Conservation (phyloP, 1,140 invertebrate species). For the Bombus sibiricus region DNA sequence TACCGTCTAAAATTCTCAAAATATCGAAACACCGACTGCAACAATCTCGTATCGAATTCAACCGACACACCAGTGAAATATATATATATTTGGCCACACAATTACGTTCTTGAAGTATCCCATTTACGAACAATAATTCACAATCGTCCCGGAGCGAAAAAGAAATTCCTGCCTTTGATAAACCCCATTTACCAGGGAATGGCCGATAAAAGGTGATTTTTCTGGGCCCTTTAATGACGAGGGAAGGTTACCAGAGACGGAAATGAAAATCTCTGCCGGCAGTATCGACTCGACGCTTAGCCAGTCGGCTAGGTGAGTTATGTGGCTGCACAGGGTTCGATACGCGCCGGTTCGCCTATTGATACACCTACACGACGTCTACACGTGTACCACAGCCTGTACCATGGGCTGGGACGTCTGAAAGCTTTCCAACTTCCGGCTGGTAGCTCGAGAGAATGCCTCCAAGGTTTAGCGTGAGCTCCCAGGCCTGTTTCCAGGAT, state of each 20-base stretch:
- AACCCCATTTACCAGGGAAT: constrained; percentile 31
- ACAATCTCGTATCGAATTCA: too few relatives aligned
- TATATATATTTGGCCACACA: too few relatives aligned
- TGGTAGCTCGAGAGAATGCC: background rate
- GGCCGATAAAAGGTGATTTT: constrained; percentile 47
- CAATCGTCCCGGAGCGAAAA: background rate
- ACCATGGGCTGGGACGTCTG: background rate
- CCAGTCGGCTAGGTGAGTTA: constrained; percentile 7
- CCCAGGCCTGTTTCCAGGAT: background rate
- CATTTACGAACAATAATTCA: background rate
- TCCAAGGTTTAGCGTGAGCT: background rate
- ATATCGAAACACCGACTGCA: too few relatives aligned
- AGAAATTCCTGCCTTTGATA: constrained; percentile 17
- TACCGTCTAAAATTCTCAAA: too few relatives aligned
- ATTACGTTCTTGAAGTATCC: background rate
- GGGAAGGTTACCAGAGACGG: constrained; percentile 34
- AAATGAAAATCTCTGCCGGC: constrained; percentile 56
- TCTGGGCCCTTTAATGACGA: constrained; percentile 47
- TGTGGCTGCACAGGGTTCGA: constrained; percentile 6
- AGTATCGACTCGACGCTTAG: constrained; percentile 34
- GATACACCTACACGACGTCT: constrained; percentile 20
- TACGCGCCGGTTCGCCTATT: constrained; percentile 16
- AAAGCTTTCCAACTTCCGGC: constrained; percentile 17
- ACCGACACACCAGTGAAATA: too few relatives aligned
- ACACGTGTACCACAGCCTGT: constrained; percentile 4